phyloP scores from a whole-genome alignment of 2,113 vertebrate genomes.

The Polyodon spathula region DNA sequence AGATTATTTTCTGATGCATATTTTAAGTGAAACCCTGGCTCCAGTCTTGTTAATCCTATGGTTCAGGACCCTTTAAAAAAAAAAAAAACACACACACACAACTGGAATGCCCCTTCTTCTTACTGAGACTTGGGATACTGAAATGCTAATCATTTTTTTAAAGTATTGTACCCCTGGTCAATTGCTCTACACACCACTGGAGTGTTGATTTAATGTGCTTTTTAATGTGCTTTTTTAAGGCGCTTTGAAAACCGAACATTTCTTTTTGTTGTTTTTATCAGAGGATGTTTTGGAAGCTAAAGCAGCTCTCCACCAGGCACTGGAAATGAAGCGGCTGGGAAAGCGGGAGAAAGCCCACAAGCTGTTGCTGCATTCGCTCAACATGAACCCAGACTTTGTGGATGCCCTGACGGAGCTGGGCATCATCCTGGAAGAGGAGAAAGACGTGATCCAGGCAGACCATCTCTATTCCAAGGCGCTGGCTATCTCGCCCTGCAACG shows the following conservation, averaged over 20 bases:
- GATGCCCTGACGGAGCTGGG: constrained; percentile 87
- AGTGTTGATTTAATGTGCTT: too few relatives aligned
- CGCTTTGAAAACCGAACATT: not conserved
- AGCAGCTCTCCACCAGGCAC: constrained; percentile 81
- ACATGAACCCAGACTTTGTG: constrained; percentile 81
- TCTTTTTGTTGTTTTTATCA: constrained; percentile 38
- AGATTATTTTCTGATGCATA: too few relatives aligned
- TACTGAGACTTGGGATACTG: too few relatives aligned
- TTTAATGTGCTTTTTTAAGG: too few relatives aligned
- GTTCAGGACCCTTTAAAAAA: too few relatives aligned
- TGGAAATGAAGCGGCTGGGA: constrained; percentile 87
- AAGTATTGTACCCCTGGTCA: too few relatives aligned
- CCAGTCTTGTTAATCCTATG: too few relatives aligned
- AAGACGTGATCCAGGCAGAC: constrained; percentile 87
- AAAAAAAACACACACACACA: too few relatives aligned
- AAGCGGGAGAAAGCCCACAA: constrained; percentile 88
- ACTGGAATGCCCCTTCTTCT: too few relatives aligned
- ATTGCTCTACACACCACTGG: too few relatives aligned
- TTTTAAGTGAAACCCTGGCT: too few relatives aligned
- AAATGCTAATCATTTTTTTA: too few relatives aligned
- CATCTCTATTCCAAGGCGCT: constrained; percentile 86
- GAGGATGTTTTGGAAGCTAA: constrained; percentile 73
- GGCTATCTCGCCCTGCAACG: constrained; percentile 74
- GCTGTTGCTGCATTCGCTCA: constrained; percentile 81
- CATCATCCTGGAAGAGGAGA: constrained; percentile 86